Base-by-base conservation (phyloP, 2,888 invertebrate species). In the Lycia hirtaria region DNA sequence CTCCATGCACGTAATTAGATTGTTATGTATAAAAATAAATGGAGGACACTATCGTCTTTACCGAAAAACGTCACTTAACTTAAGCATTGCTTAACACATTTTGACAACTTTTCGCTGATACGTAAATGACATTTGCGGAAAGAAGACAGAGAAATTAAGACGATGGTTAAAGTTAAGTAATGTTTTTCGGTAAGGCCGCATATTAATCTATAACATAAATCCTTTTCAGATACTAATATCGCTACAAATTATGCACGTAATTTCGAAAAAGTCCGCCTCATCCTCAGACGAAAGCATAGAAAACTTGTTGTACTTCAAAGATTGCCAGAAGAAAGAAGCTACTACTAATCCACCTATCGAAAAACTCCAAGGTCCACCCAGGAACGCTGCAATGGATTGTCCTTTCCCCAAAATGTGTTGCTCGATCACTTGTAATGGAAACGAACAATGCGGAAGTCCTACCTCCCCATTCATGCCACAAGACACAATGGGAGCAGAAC, bases 221-320 rank as follows among this genome's bases (percentile, higher is more conserved):
- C 26, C n/a, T 28, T 83, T 81, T 5, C 79, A 89, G 88, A 67
- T 85, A 48, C 37, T 83, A 55, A 65, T 86, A 49, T 61, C 70
- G 12, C 56, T 85, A 2, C 79, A 82, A 32, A 61, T 83, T 30
- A 65, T 78, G 1, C 61, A 62, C 30, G 66, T 70, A 1, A 6
- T 73, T 0, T 62, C 83, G 15, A 83, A 72, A 43, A 73, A 72
- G 32, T 63, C 75, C 41, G 50, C 45, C 0, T 79, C 78, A 2
- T 78, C 84, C 1, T 87, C 86, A 15, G 88, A 83, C 2, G 87
- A 88, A 52, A 88, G 87, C 41, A 85, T 91, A 38, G 91, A 90
- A 41, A 89, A 91, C 38, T 75, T 92, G 1, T 64, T 92, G 0
- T 90, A 88, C 60, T 90, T 80, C 64, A 83, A 85, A 64, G 91